Percentiles rank a stretch among this genome's conserved stretches.
phyloP scores from a whole-genome alignment of 2,888 invertebrate species.

The Microctonus brassicae region DNA sequence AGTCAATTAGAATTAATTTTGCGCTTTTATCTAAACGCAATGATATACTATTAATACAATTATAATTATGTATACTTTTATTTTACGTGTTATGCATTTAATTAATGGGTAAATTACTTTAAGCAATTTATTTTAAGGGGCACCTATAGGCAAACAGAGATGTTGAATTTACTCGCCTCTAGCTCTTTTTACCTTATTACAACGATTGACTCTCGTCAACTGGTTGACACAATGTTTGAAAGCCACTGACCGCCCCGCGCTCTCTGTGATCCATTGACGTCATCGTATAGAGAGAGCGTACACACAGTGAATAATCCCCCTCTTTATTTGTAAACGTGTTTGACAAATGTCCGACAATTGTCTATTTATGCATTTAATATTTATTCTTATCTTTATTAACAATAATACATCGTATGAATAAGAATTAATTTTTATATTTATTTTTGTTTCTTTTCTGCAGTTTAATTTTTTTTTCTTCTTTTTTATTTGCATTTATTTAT shows the following conservation, averaged over 20 bases:
- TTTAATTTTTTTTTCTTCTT: too few species aligned
- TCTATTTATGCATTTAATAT: not conserved
- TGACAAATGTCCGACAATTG: not conserved
- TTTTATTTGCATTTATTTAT: too few species aligned
- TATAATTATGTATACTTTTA: not conserved
- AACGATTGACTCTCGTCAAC: conserved; percentile 52
- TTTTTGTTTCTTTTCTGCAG: not conserved
- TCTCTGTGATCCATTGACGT: conserved; percentile 50
- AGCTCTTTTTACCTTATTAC: conserved; percentile 47
- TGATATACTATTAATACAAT: conserved; percentile 18
- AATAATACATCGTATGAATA: not conserved
- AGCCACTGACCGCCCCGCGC: conserved; percentile 47
- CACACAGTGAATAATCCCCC: conserved; percentile 42
- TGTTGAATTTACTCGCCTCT: conserved; percentile 31
- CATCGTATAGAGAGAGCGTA: conserved; percentile 38
- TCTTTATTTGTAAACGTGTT: conserved; percentile 32
- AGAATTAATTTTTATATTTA: not conserved
- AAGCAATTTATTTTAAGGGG: conserved; percentile 12
- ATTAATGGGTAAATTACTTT: conserved; percentile 16
- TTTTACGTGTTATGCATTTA: conserved; percentile 8
- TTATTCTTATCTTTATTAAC: not conserved
- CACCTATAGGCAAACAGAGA: conserved; percentile 1
- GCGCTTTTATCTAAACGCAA: conserved; percentile 20
- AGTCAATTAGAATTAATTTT: conserved; percentile 28
- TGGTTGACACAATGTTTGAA: conserved; percentile 46